phyloP scores from a whole-genome alignment of 2,113 vertebrate species.

The Daphoenositta chrysoptera region DNA sequence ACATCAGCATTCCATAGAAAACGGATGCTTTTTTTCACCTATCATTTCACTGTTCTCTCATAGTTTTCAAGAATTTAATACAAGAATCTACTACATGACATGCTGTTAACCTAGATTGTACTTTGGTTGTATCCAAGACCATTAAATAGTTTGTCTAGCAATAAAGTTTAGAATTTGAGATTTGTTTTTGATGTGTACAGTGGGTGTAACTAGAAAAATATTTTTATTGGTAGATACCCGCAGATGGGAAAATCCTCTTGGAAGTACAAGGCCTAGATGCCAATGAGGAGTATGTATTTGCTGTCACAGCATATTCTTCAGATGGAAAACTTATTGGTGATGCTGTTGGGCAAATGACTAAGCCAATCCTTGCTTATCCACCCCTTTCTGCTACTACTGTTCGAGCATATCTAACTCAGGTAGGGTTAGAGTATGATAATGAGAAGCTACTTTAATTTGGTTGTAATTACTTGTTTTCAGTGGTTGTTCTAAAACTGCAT shows the following conservation, averaged over 20 bases:
- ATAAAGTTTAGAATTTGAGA: background rate
- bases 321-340: conserved; percentile 83
- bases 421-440: conserved; percentile 39
- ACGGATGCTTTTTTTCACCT: accelerated
- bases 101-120: background rate
- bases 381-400: conserved; percentile 79
- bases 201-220: background rate
- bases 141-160: background rate
- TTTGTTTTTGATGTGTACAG: background rate
- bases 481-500: background rate
- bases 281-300: conserved; percentile 92
- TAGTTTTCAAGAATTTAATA: background rate
- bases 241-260: conserved; percentile 75
- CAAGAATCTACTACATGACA: background rate
- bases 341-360: conserved; percentile 79
- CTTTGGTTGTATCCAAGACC: background rate
- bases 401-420: conserved; percentile 87
- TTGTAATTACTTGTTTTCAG: background rate
- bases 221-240: conserved; percentile 79
- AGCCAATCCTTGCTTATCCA: conserved; percentile 83
- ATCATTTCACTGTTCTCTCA: background rate
- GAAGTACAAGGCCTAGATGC: conserved; percentile 80
- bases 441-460: background rate
- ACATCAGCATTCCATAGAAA: background rate
- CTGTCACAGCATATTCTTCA: conserved; percentile 85